phyloP scores from a whole-genome alignment of 2,113 vertebrate genomes.

The Oceanodroma tethys region DNA sequence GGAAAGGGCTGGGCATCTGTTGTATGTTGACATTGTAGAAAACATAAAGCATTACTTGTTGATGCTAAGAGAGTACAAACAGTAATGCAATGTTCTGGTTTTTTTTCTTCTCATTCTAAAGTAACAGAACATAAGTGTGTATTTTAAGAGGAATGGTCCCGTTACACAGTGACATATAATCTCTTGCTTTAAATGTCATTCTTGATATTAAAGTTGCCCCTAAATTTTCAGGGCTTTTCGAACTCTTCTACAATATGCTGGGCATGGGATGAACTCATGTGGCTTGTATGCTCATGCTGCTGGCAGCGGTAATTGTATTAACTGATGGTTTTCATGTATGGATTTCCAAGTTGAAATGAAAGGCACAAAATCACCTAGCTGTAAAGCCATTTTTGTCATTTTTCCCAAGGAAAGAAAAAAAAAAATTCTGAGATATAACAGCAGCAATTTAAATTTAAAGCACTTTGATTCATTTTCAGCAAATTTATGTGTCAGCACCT shows the following conservation, averaged over 20 bases:
- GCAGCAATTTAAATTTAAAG: neutral
- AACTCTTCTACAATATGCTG: neutral
- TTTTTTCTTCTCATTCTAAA: neutral
- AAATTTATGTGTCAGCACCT: neutral
- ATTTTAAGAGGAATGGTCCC: neutral
- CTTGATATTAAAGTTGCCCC: neutral
- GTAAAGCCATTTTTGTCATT: neutral
- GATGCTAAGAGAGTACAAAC: neutral
- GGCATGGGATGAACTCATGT: neutral
- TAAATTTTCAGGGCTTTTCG: neutral
- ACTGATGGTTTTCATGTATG: neutral
- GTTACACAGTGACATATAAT: neutral
- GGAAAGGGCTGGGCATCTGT: slow-evolving; percentile 12
- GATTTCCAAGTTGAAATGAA: neutral
- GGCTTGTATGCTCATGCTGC: neutral
- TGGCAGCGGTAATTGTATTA: neutral
- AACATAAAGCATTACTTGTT: slow-evolving; percentile 22
- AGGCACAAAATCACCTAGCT: neutral
- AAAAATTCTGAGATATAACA: neutral
- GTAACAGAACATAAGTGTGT: neutral
- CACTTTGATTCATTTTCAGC: neutral
- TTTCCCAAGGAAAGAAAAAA: neutral
- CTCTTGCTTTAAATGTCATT: neutral
- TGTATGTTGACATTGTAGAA: slow-evolving; percentile 5
- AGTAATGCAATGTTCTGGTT: neutral